Evolutionary conservation across 2,888 invertebrate genomes (phyloP).

Genomic region (Phasia obesa): DNA sequence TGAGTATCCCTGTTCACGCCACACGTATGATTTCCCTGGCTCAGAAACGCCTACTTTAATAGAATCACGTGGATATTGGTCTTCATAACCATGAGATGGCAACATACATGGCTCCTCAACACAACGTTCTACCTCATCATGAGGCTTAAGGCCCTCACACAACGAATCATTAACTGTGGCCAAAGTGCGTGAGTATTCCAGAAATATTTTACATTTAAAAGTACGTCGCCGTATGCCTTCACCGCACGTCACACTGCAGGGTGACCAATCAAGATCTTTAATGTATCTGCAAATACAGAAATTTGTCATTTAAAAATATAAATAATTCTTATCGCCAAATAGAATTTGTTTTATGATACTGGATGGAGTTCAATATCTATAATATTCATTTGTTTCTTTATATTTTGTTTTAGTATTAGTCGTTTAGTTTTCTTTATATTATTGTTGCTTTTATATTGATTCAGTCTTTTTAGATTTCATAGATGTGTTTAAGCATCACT

Average conservation of each 20-base stretch:
- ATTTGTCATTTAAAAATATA: not conserved
- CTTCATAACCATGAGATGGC: conserved; percentile 84
- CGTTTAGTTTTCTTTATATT: not conserved
- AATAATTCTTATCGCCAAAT: not conserved
- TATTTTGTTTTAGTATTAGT: not conserved
- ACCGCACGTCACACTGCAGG: conserved; percentile 96
- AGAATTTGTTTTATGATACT: not conserved
- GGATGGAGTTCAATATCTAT: no score
- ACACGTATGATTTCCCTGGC: conserved; percentile 92
- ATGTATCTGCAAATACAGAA: conserved; percentile 88
- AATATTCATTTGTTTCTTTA: not conserved
- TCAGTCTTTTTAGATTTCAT: not conserved
- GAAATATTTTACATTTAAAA: conserved; percentile 96
- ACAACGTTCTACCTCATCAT: conserved; percentile 91
- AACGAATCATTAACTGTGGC: conserved; percentile 93
- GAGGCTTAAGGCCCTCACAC: conserved; percentile 93
- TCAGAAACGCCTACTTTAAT: conserved; percentile 88
- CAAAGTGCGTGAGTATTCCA: conserved; percentile 94
- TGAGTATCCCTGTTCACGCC: conserved; percentile 94
- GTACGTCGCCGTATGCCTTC: conserved; percentile 92
- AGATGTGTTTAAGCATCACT: not conserved
- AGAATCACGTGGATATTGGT: conserved; percentile 81
- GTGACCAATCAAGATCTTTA: conserved; percentile 93
- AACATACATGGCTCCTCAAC: conserved; percentile 89
- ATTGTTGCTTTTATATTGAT: not conserved